These are phyloP conservation scores for Trichoplusia ni DNA, from an alignment of 1,140 invertebrate species.

Conservation along the genomic window DNA sequence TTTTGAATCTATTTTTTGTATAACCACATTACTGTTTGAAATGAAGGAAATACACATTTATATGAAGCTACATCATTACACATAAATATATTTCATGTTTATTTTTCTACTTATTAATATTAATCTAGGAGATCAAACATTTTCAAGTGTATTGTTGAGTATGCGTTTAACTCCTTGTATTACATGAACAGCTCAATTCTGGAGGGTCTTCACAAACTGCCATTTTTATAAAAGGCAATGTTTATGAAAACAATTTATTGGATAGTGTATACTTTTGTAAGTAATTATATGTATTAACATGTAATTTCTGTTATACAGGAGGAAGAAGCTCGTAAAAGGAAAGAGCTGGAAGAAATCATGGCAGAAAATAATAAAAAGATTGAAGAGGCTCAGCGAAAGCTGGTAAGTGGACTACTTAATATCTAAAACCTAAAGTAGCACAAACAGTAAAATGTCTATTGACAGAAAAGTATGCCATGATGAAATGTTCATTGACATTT, in stretches of 20 bases:
- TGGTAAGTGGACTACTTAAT: conserved; percentile 85
- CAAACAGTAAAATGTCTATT: too few relatives aligned
- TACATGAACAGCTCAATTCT: background rate
- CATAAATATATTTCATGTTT: conserved; percentile 1
- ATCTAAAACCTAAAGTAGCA: too few relatives aligned
- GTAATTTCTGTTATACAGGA: conserved; percentile 87
- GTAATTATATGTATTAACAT: conserved; percentile 54
- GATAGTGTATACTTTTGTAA: conserved; percentile 18
- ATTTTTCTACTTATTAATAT: conserved; percentile 4
- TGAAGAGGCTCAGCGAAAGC: conserved; percentile 97
- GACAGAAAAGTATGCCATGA: too few relatives aligned
- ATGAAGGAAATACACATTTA: conserved; percentile 39
- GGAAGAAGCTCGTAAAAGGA: conserved; percentile 96
- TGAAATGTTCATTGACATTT: too few relatives aligned
- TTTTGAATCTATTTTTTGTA: conserved; percentile 79
- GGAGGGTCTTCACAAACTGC: background rate
- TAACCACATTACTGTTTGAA: conserved; percentile 61
- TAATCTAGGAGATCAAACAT: background rate
- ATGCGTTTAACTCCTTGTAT: background rate
- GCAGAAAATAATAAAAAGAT: conserved; percentile 99
- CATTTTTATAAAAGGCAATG: background rate
- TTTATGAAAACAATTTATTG: conserved; percentile 24
- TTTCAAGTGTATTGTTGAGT: background rate
- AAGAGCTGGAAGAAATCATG: conserved; percentile 97
- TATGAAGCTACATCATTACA: conserved; percentile 10